A percentile compares a stretch with the other conserved stretches of the same genome.
These are phyloP conservation scores for Tenualosa thibaudeaui DNA, from an alignment of 2,797 vertebrate species.

Conservation along the genomic window DNA sequence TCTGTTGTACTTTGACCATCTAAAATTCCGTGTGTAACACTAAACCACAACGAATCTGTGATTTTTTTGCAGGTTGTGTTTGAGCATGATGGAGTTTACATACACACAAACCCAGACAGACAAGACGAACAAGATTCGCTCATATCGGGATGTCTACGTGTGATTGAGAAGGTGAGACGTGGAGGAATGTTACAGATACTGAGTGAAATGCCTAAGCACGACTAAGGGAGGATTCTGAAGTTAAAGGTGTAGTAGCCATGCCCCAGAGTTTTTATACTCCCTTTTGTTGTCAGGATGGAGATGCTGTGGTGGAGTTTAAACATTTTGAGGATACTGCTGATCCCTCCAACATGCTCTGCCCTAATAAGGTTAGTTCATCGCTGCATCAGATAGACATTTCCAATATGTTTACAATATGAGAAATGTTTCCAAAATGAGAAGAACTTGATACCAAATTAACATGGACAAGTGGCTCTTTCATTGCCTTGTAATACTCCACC, in stretches of 20 bases:
- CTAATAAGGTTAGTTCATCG: background rate
- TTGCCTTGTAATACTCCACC: background rate
- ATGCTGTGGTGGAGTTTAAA: constrained; percentile 29
- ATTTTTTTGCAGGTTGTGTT: constrained; percentile 67
- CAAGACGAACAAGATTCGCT: constrained; percentile 75
- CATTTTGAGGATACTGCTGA: constrained; percentile 16
- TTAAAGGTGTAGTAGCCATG: background rate
- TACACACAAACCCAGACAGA: constrained; percentile 76
- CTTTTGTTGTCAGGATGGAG: background rate
- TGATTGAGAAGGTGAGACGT: constrained; percentile 77
- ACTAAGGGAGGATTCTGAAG: no score
- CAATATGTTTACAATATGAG: no score
- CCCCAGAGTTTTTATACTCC: background rate
- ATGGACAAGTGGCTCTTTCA: background rate
- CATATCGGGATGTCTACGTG: constrained; percentile 74
- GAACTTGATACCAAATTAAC: background rate
- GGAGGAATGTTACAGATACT: background rate
- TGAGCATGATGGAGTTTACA: constrained; percentile 80
- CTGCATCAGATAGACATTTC: background rate
- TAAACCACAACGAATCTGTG: background rate
- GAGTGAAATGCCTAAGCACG: no score
- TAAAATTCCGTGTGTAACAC: background rate
- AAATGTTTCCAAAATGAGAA: background rate
- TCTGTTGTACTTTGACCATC: background rate
- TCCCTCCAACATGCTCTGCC: background rate